A percentile compares a stretch with the other conserved stretches of the same genome.
phyloP scores from a whole-genome alignment of 2,888 invertebrate genomes.

The Lypha dubia region DNA sequence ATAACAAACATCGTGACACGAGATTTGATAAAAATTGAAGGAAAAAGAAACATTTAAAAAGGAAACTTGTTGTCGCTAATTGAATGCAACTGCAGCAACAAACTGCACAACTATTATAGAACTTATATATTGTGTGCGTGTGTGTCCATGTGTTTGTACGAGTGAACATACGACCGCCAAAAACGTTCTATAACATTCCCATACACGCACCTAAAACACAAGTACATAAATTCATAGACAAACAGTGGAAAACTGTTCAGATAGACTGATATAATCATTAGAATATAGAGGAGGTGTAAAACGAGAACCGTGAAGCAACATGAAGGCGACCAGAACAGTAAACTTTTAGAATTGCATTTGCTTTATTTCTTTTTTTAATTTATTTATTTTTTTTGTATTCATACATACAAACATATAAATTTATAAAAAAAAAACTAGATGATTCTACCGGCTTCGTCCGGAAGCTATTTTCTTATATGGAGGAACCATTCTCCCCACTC shows the following conservation, averaged over 20 bases:
- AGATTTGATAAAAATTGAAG: too few species aligned
- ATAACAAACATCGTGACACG: too few species aligned
- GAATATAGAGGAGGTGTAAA: slow-evolving; percentile 62
- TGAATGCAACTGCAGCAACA: slow-evolving; percentile 65
- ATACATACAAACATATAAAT: slow-evolving; percentile 12
- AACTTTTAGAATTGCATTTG: slow-evolving; percentile 69
- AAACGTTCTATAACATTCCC: slow-evolving; percentile 60
- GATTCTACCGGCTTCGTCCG: too few species aligned
- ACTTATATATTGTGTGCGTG: slow-evolving; percentile 44
- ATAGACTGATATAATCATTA: slow-evolving; percentile 43
- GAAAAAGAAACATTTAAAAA: slow-evolving; percentile 71
- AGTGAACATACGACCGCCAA: slow-evolving; percentile 36
- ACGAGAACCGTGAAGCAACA: slow-evolving; percentile 62
- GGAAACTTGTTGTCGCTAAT: slow-evolving; percentile 74
- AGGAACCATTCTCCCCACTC: too few species aligned
- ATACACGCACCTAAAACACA: slow-evolving; percentile 60
- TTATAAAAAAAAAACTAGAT: slow-evolving; percentile 52
- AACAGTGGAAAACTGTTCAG: slow-evolving; percentile 35
- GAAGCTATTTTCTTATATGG: too few species aligned
- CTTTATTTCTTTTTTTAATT: too few species aligned
- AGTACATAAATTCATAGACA: slow-evolving; percentile 37
- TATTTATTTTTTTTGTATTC: slow-evolving; percentile 50
- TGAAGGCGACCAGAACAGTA: slow-evolving; percentile 71
- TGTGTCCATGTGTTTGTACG: slow-evolving; percentile 13
- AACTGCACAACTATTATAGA: slow-evolving; percentile 52